phyloP scores from a whole-genome alignment of 2,113 vertebrate genomes.

The Paramormyrops kingsleyae region DNA sequence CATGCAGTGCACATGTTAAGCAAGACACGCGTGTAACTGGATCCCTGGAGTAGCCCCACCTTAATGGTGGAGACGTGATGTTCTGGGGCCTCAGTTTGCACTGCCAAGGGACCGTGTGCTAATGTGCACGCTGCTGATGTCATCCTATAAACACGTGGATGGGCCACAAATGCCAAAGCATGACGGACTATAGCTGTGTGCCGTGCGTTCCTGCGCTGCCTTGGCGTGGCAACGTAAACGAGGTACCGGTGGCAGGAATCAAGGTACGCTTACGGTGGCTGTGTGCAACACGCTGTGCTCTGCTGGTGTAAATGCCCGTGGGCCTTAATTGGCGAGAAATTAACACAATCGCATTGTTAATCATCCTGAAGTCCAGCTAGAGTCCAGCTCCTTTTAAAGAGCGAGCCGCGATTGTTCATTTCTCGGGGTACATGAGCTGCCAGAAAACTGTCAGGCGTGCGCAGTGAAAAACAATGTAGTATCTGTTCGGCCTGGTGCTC shows the following conservation, averaged over 20 bases:
- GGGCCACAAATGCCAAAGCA: neutral
- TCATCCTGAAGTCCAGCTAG: neutral
- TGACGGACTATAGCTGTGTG: neutral
- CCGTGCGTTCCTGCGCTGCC: too few relatives aligned
- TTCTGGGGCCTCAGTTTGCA: neutral
- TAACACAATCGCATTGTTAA: neutral
- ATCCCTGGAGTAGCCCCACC: neutral
- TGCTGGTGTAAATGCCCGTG: neutral
- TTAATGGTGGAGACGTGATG: neutral
- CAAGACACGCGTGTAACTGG: neutral
- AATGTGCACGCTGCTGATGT: neutral
- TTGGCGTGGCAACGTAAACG: neutral
- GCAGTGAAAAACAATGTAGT: neutral
- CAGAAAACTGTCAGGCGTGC: neutral
- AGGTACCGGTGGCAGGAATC: neutral
- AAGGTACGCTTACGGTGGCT: neutral
- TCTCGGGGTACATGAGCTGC: neutral
- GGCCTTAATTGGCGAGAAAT: neutral
- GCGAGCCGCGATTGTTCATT: neutral
- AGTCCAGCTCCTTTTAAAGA: neutral
- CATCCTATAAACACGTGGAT: neutral
- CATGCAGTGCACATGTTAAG: neutral
- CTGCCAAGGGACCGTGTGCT: neutral
- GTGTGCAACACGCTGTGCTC: neutral
- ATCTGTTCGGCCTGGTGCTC: neutral